Base-by-base conservation (phyloP, 2,113 vertebrate genomes). In the Regulus satrapa region DNA sequence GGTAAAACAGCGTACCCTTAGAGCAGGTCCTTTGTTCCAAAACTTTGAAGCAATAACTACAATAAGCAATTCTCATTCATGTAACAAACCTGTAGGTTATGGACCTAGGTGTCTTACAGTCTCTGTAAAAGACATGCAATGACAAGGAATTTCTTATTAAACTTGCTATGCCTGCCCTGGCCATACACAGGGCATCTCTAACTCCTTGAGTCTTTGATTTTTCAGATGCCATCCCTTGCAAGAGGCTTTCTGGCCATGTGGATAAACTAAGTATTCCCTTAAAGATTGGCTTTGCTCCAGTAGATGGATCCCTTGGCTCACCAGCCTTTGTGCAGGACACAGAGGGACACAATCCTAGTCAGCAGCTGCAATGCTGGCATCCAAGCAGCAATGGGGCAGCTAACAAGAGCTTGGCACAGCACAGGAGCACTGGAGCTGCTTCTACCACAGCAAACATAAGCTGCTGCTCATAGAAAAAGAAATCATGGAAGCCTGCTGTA, bases 401-500 rank as follows among this genome's bases (percentile, higher is more conserved):
- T 61, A 52, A 15, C 0, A 0, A 69, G 49, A 52, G 54, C 19
- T 14, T 77, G 26, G 78, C 55, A 67, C 61, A 75, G 29, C 48
- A 58, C 18, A 6, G 7, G 29, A 38, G 46, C 6, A 4, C 15
- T 20, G 26, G 73, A 54, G 45, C 45, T 78, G 12, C 41, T 78
- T 71, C 6, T 2, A 55, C 36, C n/a, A 45, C 5, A 15, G 28
- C 1, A 0, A 17, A 58, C 5, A 5, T 2, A 3, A 84, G 26
- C 23, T 23, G 25, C 34, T 75, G 24, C 41, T 81, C 5, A 0
- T 2, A 7, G 32, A 51, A 62, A 85, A 74, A 62, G 11, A 61
- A 69, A 25, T 69, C 20, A 23, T 19, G 23, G 14, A 62, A 92
- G 59, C 18, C 18, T 46, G 23, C 34, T 74, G 7, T 34, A 31